Evolutionary conservation across 1,140 invertebrate species (phyloP).

Genomic region (Camponotus vicinus): DNA sequence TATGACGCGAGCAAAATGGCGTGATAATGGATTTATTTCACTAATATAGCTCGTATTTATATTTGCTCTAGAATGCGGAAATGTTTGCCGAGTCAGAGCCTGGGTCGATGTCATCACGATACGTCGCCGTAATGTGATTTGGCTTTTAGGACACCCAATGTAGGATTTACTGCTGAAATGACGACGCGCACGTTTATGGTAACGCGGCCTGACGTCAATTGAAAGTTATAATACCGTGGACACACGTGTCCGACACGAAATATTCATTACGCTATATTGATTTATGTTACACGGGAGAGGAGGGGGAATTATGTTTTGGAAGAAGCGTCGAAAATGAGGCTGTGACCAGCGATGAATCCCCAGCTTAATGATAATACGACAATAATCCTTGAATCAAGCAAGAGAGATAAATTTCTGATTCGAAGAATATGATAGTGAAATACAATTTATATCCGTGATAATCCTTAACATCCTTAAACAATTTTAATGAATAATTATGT

Average conservation of each 20-base stretch:
- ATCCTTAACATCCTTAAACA: neutral
- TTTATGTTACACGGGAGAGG: constrained; percentile 43
- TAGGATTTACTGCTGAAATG: constrained; percentile 65
- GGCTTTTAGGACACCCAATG: constrained; percentile 62
- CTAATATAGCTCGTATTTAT: constrained; percentile 31
- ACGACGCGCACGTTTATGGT: constrained; percentile 65
- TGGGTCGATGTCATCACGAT: constrained; percentile 24
- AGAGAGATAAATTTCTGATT: neutral
- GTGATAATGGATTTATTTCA: constrained; percentile 41
- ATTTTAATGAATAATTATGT: neutral
- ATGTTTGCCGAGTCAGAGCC: constrained; percentile 11
- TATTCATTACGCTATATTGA: constrained; percentile 74
- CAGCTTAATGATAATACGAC: neutral
- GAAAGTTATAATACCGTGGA: constrained; percentile 71
- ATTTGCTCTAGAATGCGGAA: constrained; percentile 28
- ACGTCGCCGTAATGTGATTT: constrained; percentile 56
- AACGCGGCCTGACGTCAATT: constrained; percentile 68
- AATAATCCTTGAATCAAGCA: neutral
- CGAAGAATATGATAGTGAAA: neutral
- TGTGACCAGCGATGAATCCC: constrained; percentile 6
- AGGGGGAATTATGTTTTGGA: constrained; percentile 57
- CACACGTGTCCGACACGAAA: constrained; percentile 64
- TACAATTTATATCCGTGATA: neutral
- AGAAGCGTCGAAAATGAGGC: constrained; percentile 48
- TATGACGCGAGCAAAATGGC: neutral